Evolutionary conservation across 2,113 vertebrate species (phyloP).

Genomic region (Silurus glanis): DNA sequence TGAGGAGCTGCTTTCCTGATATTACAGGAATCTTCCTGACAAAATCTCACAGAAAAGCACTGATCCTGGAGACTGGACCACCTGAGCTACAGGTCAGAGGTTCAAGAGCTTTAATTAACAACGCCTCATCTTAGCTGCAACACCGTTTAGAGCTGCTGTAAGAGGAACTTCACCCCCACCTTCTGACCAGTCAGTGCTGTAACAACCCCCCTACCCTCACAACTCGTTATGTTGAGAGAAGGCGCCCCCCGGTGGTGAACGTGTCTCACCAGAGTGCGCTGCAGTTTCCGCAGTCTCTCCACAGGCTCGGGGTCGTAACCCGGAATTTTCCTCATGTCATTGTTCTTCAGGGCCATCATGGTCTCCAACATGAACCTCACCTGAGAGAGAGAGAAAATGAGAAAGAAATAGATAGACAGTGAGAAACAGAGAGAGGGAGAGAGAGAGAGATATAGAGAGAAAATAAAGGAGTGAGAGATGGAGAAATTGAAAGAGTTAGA

Average conservation of each 20-base stretch:
- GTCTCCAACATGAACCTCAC: constrained; percentile 95
- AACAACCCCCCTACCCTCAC: no score
- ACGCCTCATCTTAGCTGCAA: neutral
- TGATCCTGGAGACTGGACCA: no score
- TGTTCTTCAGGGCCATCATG: constrained; percentile 93
- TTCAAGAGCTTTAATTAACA: neutral
- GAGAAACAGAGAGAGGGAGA: neutral
- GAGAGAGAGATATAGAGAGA: neutral
- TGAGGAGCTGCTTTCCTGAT: no score
- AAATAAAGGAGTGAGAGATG: no score
- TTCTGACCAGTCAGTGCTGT: neutral
- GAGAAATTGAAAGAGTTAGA: neutral
- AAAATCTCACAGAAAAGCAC: no score
- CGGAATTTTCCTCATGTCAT: constrained; percentile 95
- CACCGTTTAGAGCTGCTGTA: neutral
- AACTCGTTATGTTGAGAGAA: neutral
- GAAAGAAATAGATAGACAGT: neutral
- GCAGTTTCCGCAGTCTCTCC: constrained; percentile 85
- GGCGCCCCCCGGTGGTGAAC: constrained; percentile 11
- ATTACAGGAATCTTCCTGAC: no score
- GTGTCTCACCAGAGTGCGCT: constrained; percentile 80
- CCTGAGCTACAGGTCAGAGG: no score
- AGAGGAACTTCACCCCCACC: neutral
- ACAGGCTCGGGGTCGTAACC: constrained; percentile 91
- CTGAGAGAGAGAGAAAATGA: constrained; percentile 63